Evolutionary conservation across 2,113 vertebrate species (phyloP).

Genomic region (Hiodon alosoides): DNA sequence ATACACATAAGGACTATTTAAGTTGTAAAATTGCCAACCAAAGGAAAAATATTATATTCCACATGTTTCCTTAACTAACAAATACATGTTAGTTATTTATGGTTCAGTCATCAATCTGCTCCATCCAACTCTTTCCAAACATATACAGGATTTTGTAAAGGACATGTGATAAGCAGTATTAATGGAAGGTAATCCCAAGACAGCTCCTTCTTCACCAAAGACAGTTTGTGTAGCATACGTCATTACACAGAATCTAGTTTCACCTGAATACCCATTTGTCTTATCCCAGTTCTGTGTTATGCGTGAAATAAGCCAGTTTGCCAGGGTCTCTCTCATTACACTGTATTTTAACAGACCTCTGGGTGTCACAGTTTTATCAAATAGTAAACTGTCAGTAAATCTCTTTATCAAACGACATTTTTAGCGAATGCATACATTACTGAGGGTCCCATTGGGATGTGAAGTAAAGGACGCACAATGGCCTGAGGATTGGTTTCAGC

Average conservation of each 20-base stretch:
- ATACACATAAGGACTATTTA: too few relatives aligned
- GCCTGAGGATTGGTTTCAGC: background rate
- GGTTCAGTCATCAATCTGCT: too few relatives aligned
- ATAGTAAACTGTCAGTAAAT: background rate
- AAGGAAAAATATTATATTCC: too few relatives aligned
- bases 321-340: background rate
- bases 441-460: conserved; percentile 6
- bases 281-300: background rate
- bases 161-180: too few relatives aligned
- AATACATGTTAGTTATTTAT: too few relatives aligned
- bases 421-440: conserved; percentile 1
- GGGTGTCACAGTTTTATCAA: background rate
- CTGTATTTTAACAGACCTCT: background rate
- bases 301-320: background rate
- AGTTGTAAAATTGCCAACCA: too few relatives aligned
- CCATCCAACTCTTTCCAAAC: too few relatives aligned
- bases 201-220: background rate
- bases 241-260: background rate
- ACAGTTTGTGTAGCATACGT: background rate
- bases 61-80: too few relatives aligned
- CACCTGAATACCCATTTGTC: too few relatives aligned
- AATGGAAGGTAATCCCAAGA: background rate
- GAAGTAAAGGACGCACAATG: background rate
- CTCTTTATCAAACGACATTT: conserved; percentile 9
- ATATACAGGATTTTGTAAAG: too few relatives aligned